Evolutionary conservation across 2,797 vertebrate species (phyloP), one percentile per base, ranked within the genome.

Genomic region (Anabacerthia variegaticeps): DNA sequence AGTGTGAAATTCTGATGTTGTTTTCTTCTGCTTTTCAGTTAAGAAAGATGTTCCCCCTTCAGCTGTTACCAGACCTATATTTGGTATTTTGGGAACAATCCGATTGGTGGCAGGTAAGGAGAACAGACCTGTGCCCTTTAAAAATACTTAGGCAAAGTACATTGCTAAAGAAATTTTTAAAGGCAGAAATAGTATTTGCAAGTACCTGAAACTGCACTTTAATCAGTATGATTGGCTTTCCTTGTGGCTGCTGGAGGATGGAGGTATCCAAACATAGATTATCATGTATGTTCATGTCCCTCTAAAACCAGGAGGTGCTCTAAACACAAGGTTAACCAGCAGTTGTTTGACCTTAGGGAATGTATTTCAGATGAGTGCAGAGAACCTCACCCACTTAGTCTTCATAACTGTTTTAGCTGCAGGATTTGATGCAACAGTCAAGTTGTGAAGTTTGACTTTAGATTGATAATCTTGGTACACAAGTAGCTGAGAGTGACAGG

Each of bases 61-160:
- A 72, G 99, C 99, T 13, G 98, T 99, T 86, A 99, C 98, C n/a
- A 98, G 98, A 90, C 97, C 98, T 48, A 98, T 99, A 97, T 99
- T 98, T 97, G 99, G 99, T 83, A 97, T 99, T 94, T 98, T 99
- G 98, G 99, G 99, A 95, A 99, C 99, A 43, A 98, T 99, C 56
- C 98, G 98, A 36, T 91, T 99, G 96, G 99, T 99, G 87, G 99
- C 99, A 98, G 99, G 99, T 99, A 97, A 96, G 98, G 72, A 74
- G 68, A 82, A 41, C 12, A 32, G 49, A 71, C 28, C 23, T 67
- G 32, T 63, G 36, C 14, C 59, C 54, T 78, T 87, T 54, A 73
- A 69, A 65, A 82, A 37, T 62, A 78, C 22, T 63, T n/a, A 4
- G 6, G 34, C 18, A 34, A 54, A 36, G 34, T 39, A 69, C 27